Conservation (phyloP, 2,888 invertebrate species). For the Schizaphis graminum region DNA sequence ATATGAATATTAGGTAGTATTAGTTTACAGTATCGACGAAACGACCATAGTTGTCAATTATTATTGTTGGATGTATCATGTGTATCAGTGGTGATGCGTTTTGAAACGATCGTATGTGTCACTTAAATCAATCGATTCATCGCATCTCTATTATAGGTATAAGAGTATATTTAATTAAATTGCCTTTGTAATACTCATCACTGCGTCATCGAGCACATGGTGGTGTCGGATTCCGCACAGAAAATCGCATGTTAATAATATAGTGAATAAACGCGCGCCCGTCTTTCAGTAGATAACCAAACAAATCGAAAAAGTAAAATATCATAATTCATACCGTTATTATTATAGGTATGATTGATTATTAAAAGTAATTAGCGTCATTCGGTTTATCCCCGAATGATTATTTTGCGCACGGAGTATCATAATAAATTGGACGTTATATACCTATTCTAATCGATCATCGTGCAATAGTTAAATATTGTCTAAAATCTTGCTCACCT, state of each 20-base stretch:
- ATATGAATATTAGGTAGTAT: neutral
- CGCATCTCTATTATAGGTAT: neutral
- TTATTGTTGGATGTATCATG: neutral
- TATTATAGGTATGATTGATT: constrained; percentile 37
- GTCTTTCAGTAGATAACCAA: neutral
- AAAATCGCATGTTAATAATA: constrained; percentile 41
- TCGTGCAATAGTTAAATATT: neutral
- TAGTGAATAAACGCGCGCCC: neutral
- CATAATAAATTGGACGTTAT: constrained; percentile 17
- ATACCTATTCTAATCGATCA: constrained; percentile 23
- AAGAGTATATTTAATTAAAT: neutral
- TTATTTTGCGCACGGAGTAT: neutral
- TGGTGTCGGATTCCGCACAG: neutral
- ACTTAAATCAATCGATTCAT: neutral
- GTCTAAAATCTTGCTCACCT: neutral
- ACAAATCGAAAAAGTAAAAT: neutral
- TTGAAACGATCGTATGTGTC: neutral
- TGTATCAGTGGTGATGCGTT: neutral
- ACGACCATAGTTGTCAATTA: too few relatives aligned
- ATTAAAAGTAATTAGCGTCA: constrained; percentile 39
- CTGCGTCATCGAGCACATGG: neutral
- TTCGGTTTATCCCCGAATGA: neutral
- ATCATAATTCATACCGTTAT: constrained; percentile 24
- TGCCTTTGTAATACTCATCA: neutral
- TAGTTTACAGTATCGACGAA: neutral